Evolutionary conservation across 2,888 invertebrate species (phyloP), one percentile per base, ranked within the genome.

Genomic region (Lasius fuliginosus): DNA sequence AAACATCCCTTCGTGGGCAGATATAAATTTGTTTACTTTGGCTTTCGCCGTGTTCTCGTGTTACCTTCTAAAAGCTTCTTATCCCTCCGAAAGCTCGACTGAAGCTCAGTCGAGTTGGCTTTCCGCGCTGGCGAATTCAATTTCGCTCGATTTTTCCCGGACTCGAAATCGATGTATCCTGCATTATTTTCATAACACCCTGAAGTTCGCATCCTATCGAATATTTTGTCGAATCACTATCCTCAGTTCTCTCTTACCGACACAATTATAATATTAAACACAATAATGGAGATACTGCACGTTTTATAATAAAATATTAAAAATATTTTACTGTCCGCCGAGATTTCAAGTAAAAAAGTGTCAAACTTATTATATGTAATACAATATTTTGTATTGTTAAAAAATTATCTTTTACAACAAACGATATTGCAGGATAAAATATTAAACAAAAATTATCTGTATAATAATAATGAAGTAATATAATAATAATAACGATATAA

Each of bases 21-120:
- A 89, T 83, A 86, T 84, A 82, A 82, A 65, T 85, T 83, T 84
- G 83, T 84, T 89, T 84, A 60, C 69, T 9, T 36, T 62, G 79
- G 64, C 83, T 89, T 82, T 87, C 81, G 79, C 67, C 64, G 56
- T 27, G 40, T 62, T 83, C 86, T 84, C 77, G 62, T 42, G 64
- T 84, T 76, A 69, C 82, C 62, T 46, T 42, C 83, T 58, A 58
- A 83, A 87, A 86, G 87, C 87, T 65, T 58, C 84, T 87, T 84
- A 82, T 86, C 87, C 83, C 18, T 27, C 33, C 4, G 81, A 64
- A 75, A 82, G 82, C 87, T 79, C 33, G 62, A 67, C 56, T 46
- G 27, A 67, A 58, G 46, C 67, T 36, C 33, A 6, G 42, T 30
- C n/a, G 46, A 58, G 82, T 67, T 76, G 23, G 56, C 82, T 85